phyloP scores from a whole-genome alignment of 1,140 invertebrate genomes.

The Drosophila rhopaloa region DNA sequence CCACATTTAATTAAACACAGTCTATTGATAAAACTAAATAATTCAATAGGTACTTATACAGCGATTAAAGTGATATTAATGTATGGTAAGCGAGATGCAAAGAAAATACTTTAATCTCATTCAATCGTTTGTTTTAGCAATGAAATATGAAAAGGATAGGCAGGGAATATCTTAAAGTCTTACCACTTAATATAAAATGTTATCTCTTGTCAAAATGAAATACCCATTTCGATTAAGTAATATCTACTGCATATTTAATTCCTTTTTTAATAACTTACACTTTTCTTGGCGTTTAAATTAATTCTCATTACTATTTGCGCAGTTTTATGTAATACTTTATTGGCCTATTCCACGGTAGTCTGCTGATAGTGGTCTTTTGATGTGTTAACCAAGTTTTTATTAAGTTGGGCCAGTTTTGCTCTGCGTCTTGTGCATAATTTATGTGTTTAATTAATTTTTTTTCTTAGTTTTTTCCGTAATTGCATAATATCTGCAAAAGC shows the following conservation, averaged over 20 bases:
- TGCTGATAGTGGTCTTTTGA: slow-evolving; percentile 34
- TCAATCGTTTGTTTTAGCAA: no score
- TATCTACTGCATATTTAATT: not conserved
- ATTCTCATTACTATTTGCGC: not conserved
- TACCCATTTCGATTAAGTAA: not conserved
- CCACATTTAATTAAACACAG: not conserved
- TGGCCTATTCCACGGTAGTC: slow-evolving; percentile 18
- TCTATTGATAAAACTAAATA: not conserved
- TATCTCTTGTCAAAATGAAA: not conserved
- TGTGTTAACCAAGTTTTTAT: slow-evolving; percentile 76
- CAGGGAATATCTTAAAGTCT: no score
- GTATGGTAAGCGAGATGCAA: no score
- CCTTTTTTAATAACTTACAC: not conserved
- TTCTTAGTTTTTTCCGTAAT: slow-evolving; percentile 33
- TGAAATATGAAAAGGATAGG: no score
- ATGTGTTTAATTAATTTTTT: slow-evolving; percentile 73
- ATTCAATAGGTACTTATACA: not conserved
- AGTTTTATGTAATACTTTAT: slow-evolving; percentile 4
- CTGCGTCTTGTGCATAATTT: slow-evolving; percentile 64
- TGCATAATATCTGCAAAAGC: slow-evolving; percentile 57
- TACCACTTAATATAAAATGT: no score
- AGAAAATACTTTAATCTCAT: no score
- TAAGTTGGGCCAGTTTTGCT: slow-evolving; percentile 55
- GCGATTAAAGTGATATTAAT: not conserved
- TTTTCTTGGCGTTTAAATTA: not conserved